Base-by-base conservation (phyloP, 35 echinoderm and acorn worm species). In the Diadema setosum region DNA sequence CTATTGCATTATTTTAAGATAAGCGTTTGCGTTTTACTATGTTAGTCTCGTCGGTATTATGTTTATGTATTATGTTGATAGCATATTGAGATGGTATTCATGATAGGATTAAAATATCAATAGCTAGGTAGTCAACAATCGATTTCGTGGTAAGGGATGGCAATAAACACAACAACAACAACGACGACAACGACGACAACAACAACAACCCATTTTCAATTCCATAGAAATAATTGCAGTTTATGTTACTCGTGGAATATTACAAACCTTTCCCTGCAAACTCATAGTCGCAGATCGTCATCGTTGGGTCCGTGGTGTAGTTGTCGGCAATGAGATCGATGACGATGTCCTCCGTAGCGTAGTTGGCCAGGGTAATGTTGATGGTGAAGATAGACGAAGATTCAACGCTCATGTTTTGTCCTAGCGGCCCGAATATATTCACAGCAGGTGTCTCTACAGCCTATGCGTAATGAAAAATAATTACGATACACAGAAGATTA, bases 341-440 rank as follows among this genome's bases (percentile, higher is more conserved):
- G 37, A 87, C 65, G 58, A 92, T 59, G 82, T 81, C 74, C 12
- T 86, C 64, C 5, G 52, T 83, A 58, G 82, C 94, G 50, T 78
- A 85, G 48, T 96, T 92, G 56, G 80, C 64, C 18, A 96, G 49
- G 7, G 75, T 81, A 23, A 96, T 83, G 26, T 92, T 74, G 46
- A 96, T 85, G 27, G 45, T 37, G 52, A 96, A 88, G 65, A 89
- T 26, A 5, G 86, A 81, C 8, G 90, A 70, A 3, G 90, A 91
- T 39, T 82, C 52, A 7, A 81, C 88, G 48, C 85, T 86, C 86
- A 96, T 80, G 1, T 84, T 36, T 39, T 44, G 35, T 16, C 73
- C 73, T 24, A 32, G 27, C 0, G 90, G 86, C 4, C 90, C 94
- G 2, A 45, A 46, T 40, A 96, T 86, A 17, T 1, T 91, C 16